A percentile compares a stretch with the other conserved stretches of the same genome.
Conservation (phyloP, 2,113 vertebrate genomes). For the Excalfactoria chinensis region DNA sequence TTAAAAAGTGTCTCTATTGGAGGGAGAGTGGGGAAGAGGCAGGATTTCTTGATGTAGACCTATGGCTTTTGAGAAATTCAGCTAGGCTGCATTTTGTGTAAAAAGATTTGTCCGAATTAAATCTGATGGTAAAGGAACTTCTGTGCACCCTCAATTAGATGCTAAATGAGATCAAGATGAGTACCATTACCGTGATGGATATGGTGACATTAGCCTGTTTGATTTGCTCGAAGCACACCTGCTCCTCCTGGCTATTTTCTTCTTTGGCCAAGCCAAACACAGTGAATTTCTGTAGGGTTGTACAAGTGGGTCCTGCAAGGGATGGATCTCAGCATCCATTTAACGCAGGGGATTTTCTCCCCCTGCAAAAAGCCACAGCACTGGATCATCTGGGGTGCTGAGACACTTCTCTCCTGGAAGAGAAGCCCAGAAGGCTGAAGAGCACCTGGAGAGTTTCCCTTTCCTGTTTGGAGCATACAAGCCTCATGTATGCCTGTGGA, state of each 20-base stretch:
- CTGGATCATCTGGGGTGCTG: background rate
- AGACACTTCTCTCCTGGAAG: background rate
- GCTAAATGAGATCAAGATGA: background rate
- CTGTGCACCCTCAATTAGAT: background rate
- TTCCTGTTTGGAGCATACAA: accelerated
- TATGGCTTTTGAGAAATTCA: background rate
- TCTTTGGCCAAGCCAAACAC: background rate
- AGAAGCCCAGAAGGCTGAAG: too few species aligned
- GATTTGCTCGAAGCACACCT: background rate
- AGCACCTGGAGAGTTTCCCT: accelerated
- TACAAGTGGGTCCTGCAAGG: background rate
- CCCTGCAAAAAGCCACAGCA: background rate
- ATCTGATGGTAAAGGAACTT: background rate
- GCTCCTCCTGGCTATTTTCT: background rate
- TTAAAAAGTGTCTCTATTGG: background rate
- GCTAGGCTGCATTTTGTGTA: background rate
- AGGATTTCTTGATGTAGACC: background rate
- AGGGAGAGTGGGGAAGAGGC: background rate
- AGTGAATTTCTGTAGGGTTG: background rate
- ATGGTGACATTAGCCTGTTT: conserved; percentile 3
- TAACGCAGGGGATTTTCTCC: background rate
- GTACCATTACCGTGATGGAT: background rate
- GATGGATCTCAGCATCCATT: background rate
- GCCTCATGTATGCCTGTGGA: background rate
- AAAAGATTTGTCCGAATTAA: conserved; percentile 36